Percentiles rank a stretch among this genome's conserved stretches.
Conservation (phyloP, 2,113 vertebrate genomes). For the Hyaena hyaena region DNA sequence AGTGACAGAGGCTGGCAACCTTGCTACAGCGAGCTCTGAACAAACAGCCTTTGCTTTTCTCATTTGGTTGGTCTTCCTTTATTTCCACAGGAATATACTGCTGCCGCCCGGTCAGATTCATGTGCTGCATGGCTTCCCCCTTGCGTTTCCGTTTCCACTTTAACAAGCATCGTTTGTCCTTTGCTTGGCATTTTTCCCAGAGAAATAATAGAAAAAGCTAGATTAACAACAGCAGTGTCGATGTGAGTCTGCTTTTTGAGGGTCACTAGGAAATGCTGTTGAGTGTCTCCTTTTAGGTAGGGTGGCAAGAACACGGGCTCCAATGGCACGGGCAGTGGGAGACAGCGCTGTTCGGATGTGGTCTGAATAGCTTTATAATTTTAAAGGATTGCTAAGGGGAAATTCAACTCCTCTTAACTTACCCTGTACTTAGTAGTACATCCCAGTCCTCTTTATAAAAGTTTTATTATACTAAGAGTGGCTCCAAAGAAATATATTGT, state of each 20-base stretch:
- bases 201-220: background rate
- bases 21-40: background rate
- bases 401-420: background rate
- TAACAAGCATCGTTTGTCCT: background rate
- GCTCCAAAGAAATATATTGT: background rate
- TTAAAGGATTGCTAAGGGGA: background rate
- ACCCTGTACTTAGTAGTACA: background rate
- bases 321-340: background rate
- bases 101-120: background rate
- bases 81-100: background rate
- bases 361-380: background rate
- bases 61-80: background rate
- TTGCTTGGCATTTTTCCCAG: background rate
- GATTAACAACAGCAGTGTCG: background rate
- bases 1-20: background rate
- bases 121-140: background rate
- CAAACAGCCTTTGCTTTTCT: background rate
- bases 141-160: background rate
- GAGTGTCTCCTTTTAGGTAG: background rate
- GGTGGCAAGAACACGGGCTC: background rate
- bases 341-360: background rate
- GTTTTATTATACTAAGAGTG: background rate
- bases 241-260: background rate
- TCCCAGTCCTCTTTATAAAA: background rate
- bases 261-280: background rate